phyloP scores from a whole-genome alignment of 1,140 invertebrate species.

The Zaprionus inermis region DNA sequence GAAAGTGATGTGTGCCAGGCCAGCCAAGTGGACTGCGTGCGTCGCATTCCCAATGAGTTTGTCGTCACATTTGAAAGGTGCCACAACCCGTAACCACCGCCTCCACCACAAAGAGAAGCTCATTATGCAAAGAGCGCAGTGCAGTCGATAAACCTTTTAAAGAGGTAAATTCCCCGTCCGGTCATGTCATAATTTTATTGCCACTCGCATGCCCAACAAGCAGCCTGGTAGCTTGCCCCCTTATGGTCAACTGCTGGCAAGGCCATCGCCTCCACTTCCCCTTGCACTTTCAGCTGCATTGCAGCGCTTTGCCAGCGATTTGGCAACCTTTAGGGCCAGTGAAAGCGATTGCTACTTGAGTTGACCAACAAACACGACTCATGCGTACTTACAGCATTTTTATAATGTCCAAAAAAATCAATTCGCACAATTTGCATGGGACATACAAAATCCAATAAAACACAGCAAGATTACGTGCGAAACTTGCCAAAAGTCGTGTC shows the following conservation, averaged over 20 bases:
- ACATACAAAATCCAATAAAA: constrained; percentile 40
- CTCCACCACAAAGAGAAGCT: constrained; percentile 8
- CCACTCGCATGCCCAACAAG: constrained; percentile 41
- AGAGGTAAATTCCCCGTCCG: constrained; percentile 31
- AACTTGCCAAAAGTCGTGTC: constrained; percentile 34
- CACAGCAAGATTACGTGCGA: constrained; percentile 44
- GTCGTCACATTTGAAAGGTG: constrained; percentile 52
- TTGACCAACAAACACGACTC: constrained; percentile 29
- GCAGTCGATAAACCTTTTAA: constrained; percentile 70
- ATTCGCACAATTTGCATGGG: constrained; percentile 54
- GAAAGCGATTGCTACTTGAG: constrained; percentile 45
- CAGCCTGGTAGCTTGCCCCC: neutral
- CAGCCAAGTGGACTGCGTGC: constrained; percentile 43
- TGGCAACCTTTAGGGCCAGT: constrained; percentile 42
- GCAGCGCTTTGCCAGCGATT: constrained; percentile 45
- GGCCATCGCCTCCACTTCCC: constrained; percentile 18
- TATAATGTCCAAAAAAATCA: constrained; percentile 45
- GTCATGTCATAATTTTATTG: constrained; percentile 76
- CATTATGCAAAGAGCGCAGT: constrained; percentile 67
- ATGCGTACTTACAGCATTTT: constrained; percentile 17
- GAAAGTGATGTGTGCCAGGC: constrained; percentile 57
- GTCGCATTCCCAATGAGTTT: constrained; percentile 44
- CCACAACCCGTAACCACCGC: constrained; percentile 12
- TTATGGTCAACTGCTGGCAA: constrained; percentile 37
- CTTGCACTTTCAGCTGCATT: constrained; percentile 24